These are phyloP conservation scores for Serranus cabrilla DNA, from an alignment of 2,797 vertebrate genomes.

Conservation along the genomic window DNA sequence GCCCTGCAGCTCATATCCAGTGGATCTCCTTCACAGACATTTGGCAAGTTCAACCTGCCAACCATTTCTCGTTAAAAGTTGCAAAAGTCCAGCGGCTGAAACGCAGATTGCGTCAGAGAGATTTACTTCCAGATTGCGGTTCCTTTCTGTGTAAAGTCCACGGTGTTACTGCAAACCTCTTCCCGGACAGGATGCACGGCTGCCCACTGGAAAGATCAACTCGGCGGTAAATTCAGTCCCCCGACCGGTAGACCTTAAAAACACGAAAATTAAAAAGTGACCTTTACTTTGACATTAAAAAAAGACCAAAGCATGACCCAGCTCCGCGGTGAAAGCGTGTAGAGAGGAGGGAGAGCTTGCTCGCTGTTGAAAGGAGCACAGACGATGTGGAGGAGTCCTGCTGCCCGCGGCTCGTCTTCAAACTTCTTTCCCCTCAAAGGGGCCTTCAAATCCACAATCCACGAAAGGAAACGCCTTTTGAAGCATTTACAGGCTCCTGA, in stretches of 20 bases:
- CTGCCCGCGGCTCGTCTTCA: slow-evolving; percentile 63
- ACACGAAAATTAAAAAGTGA: neutral
- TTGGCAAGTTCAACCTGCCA: slow-evolving; percentile 91
- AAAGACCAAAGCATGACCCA: neutral
- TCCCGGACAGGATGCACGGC: slow-evolving; percentile 34
- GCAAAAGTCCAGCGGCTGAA: slow-evolving; percentile 43
- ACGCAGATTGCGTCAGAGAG: slow-evolving; percentile 41
- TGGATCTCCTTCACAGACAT: slow-evolving; percentile 89
- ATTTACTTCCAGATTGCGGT: slow-evolving; percentile 28
- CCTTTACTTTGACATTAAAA: neutral
- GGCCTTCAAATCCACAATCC: slow-evolving; percentile 47
- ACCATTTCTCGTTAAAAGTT: slow-evolving; percentile 87
- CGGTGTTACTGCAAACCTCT: slow-evolving; percentile 26
- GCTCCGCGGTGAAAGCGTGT: no score
- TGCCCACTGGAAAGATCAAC: slow-evolving; percentile 41
- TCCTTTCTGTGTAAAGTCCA: neutral
- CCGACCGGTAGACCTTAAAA: neutral
- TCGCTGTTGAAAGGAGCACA: neutral
- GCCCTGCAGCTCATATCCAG: slow-evolving; percentile 91
- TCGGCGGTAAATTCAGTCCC: neutral
- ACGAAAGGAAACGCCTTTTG: slow-evolving; percentile 75
- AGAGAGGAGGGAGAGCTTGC: no score
- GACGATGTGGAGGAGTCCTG: neutral
- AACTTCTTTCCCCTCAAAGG: slow-evolving; percentile 57
- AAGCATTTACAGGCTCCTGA: slow-evolving; percentile 64